phyloP scores from a whole-genome alignment of 2,888 invertebrate genomes.

The Aleiodes leptofemur region DNA sequence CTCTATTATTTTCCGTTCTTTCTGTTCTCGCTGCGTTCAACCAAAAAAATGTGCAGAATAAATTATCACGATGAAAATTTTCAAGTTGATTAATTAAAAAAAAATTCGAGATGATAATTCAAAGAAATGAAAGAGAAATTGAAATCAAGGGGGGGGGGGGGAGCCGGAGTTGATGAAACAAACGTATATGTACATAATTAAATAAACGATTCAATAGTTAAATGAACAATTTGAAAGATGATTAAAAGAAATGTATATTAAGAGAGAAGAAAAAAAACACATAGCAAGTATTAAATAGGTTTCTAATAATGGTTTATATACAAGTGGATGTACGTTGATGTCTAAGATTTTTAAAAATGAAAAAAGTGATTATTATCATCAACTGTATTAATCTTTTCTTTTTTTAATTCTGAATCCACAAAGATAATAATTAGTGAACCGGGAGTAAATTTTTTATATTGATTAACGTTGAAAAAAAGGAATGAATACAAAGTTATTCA shows the following conservation, averaged over 20 bases:
- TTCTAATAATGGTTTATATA: slow-evolving; percentile 74
- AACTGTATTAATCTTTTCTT: slow-evolving; percentile 3
- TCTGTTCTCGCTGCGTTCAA: neutral
- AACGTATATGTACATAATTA: slow-evolving; percentile 64
- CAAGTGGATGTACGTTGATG: slow-evolving; percentile 73
- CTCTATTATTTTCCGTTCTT: slow-evolving; percentile 44
- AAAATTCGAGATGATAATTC: neutral
- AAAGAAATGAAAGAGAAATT: slow-evolving; percentile 35
- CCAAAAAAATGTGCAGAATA: neutral
- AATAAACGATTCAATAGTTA: slow-evolving; percentile 55
- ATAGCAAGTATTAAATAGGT: slow-evolving; percentile 73
- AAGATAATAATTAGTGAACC: neutral
- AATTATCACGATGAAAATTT: neutral
- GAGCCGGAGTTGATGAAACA: slow-evolving; percentile 47
- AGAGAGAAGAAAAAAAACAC: slow-evolving; percentile 56
- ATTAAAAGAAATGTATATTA: slow-evolving; percentile 64
- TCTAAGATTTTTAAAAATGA: slow-evolving; percentile 70
- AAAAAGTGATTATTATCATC: slow-evolving; percentile 62
- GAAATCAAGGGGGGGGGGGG: slow-evolving; percentile 15
- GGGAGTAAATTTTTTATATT: slow-evolving; percentile 6
- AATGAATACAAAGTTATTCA: slow-evolving; percentile 4
- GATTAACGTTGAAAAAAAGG: slow-evolving; percentile 1
- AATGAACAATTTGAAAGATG: slow-evolving; percentile 48
- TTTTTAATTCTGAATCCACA: slow-evolving; percentile 3
- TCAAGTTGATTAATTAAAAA: neutral